Evolutionary conservation across 2,888 invertebrate genomes (phyloP), one percentile per base, ranked within the genome.

Genomic region (Trilocha varians): DNA sequence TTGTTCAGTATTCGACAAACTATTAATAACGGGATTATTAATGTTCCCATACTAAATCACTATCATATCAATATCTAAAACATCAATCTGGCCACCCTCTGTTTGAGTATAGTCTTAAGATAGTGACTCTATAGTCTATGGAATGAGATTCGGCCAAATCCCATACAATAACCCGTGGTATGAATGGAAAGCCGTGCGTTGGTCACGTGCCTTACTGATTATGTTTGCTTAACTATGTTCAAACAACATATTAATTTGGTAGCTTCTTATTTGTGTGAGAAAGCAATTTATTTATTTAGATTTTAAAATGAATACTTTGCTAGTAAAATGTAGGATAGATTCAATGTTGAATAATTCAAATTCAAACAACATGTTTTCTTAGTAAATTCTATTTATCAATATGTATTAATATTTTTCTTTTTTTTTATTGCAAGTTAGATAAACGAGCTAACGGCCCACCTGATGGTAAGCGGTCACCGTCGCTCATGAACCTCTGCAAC

Each of bases 231-330:
- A 73, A 76, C 70, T 64, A 76, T 74, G 78, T 75, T 85, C 84
- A 84, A 85, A 85, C 85, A 85, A 82, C 80, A 77, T 84, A 82
- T 84, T 85, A 84, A 85, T 85, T 82, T 82, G 70, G 72, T 63
- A 49, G 63, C 49, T 73, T 78, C 78, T 79, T 78, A 77, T 77
- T 68, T 59, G 8, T 25, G 25, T 25, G 25, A 25, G 25, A 25
- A 25, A 3, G 66, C 60, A 11, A 6, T 25, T 2, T 11, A 2
- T 25, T n/a, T n/a, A n/a, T n/a, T n/a, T n/a, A n/a, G n/a, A n/a
- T n/a, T n/a, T n/a, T n/a, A n/a, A n/a, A n/a, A n/a, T n/a, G n/a
- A n/a, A n/a, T n/a, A n/a, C n/a, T n/a, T n/a, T n/a, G n/a, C n/a
- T n/a, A n/a, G n/a, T n/a, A n/a, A n/a, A n/a, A n/a, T n/a, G n/a